A percentile compares a stretch with the other conserved stretches of the same genome.
These are phyloP conservation scores for Urocyon cinereoargenteus DNA, from an alignment of 2,797 vertebrate genomes.

Conservation along the genomic window DNA sequence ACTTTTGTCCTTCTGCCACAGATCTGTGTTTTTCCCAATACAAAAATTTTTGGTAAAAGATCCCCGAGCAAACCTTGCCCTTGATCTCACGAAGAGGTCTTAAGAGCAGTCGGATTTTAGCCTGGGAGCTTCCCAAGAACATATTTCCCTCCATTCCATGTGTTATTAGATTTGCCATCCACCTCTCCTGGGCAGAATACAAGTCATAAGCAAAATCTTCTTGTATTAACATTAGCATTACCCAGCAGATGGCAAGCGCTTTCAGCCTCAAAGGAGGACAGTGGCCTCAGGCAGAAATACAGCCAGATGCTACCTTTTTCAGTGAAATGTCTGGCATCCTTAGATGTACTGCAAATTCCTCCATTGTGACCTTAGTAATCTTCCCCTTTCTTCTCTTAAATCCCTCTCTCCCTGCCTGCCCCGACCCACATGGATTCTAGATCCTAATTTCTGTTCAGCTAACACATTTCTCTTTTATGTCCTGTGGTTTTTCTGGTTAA, in stretches of 20 bases:
- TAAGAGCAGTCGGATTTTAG: conserved; percentile 19
- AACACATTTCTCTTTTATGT: not conserved
- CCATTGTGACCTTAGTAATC: not conserved
- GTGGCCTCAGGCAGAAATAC: not conserved
- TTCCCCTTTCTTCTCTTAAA: not conserved
- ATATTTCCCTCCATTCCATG: not conserved
- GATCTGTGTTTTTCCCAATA: not conserved
- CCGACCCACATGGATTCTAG: not conserved
- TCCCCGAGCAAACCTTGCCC: not conserved
- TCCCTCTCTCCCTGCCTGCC: not conserved
- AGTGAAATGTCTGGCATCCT: not conserved
- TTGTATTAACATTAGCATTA: not conserved
- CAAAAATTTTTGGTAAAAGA: not conserved
- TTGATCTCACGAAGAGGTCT: not conserved
- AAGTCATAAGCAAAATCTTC: conserved; percentile 16
- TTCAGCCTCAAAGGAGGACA: not conserved
- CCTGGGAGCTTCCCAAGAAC: not conserved
- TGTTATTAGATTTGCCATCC: not conserved
- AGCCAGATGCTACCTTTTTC: conserved; percentile 20
- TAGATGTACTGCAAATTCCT: not conserved
- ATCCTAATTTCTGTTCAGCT: not conserved
- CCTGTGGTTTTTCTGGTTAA: not conserved
- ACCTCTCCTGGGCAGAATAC: not conserved
- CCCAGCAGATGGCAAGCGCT: conserved; percentile 4
- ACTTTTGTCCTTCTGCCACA: not conserved